Percentiles rank a stretch among this genome's conserved stretches.
phyloP scores from a whole-genome alignment of 2,797 vertebrate species.

The Pipistrellus pipistrellus region DNA sequence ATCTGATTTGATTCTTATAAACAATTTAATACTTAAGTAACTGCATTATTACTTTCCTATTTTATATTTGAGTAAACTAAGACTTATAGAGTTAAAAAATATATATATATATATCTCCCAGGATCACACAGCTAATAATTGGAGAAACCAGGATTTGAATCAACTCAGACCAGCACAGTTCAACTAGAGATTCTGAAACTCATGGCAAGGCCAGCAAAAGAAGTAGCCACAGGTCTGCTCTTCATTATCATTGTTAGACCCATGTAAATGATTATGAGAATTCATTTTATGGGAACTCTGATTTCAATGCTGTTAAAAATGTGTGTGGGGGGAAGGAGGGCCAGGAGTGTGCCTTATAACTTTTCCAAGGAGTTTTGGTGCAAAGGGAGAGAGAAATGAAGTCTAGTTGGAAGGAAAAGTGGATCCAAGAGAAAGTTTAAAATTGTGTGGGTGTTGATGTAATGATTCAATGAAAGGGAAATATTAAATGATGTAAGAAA shows the following conservation, averaged over 20 bases:
- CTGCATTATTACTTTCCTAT: not conserved
- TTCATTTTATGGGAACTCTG: not conserved
- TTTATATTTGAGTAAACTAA: slow-evolving; percentile 32
- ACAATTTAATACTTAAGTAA: not conserved
- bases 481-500: not conserved
- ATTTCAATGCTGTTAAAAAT: slow-evolving; percentile 58
- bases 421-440: slow-evolving; percentile 24
- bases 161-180: not conserved
- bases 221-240: not conserved
- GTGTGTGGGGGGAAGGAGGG: too few relatives aligned
- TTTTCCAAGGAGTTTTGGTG: not conserved
- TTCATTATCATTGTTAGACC: not conserved
- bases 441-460: not conserved
- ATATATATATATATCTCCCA: too few relatives aligned
- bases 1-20: slow-evolving; percentile 17
- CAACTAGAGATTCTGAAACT: not conserved
- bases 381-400: not conserved
- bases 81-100: not conserved
- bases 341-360: not conserved
- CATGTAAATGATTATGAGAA: not conserved
- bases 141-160: not conserved
- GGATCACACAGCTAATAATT: not conserved
- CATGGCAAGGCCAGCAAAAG: not conserved
- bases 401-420: not conserved
- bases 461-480: not conserved